These are phyloP conservation scores for Drosophila equinoxialis DNA, from an alignment of 1,140 invertebrate species.

Conservation along the genomic window DNA sequence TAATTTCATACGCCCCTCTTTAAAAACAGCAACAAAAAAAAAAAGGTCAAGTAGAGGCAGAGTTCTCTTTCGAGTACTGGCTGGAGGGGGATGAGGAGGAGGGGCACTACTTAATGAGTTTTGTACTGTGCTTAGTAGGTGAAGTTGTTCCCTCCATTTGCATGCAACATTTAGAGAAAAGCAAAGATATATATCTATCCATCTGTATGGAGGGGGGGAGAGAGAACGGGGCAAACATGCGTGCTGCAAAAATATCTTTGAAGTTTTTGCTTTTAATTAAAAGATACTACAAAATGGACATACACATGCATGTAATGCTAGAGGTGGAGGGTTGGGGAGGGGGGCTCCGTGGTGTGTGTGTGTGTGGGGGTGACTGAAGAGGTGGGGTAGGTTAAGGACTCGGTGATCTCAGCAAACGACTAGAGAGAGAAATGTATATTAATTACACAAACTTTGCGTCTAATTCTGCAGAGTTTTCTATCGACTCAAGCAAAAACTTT, in stretches of 20 bases:
- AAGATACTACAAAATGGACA: conserved; percentile 70
- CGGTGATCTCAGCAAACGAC: conserved; percentile 43
- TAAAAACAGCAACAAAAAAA: conserved; percentile 26
- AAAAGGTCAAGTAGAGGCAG: not conserved
- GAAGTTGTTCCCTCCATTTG: conserved; percentile 52
- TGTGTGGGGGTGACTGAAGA: not conserved
- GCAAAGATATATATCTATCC: conserved; percentile 23
- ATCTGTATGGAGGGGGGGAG: too few relatives aligned
- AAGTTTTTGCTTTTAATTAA: conserved; percentile 67
- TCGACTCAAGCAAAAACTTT: not conserved
- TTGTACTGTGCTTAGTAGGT: conserved; percentile 56
- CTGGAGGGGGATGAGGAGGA: conserved; percentile 8
- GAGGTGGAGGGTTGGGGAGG: too few relatives aligned
- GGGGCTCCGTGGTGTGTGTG: too few relatives aligned
- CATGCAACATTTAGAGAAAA: conserved; percentile 70
- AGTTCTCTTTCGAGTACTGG: not conserved
- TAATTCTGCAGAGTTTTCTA: too few relatives aligned
- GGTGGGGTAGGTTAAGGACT: too few relatives aligned
- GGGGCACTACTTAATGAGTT: conserved; percentile 63
- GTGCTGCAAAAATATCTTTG: conserved; percentile 63
- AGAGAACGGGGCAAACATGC: conserved; percentile 44
- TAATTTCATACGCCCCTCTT: conserved; percentile 77
- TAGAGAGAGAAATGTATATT: not conserved
- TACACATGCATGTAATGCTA: conserved; percentile 40
- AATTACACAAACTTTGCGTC: too few relatives aligned